phyloP scores from a whole-genome alignment of 2,888 invertebrate genomes.

The Phalera bucephala region DNA sequence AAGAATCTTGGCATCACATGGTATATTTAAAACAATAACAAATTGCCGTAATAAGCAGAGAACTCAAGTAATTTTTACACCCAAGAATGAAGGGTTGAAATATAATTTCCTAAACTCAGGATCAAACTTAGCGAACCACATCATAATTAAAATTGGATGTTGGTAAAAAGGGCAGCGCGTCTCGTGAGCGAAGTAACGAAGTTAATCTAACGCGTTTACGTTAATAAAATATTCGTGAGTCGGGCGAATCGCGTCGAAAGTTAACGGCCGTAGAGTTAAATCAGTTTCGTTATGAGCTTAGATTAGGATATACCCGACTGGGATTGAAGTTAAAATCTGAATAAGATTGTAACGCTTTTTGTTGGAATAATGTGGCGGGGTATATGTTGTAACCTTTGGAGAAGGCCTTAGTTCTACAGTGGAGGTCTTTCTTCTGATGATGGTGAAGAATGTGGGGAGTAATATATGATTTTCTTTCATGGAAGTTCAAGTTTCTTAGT shows the following conservation, averaged over 20 bases:
- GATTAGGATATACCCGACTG: constrained; percentile 33
- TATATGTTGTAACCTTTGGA: no score
- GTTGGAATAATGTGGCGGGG: no score
- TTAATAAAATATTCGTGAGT: constrained; percentile 61
- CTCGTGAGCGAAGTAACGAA: constrained; percentile 44
- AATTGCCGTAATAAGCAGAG: no score
- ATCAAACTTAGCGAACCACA: constrained; percentile 25
- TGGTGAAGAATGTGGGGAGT: no score
- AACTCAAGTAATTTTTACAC: no score
- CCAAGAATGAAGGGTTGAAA: background rate
- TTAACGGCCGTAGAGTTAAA: constrained; percentile 38
- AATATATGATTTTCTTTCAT: no score
- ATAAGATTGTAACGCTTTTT: no score
- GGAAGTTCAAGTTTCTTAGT: no score
- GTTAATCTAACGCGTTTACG: constrained; percentile 55
- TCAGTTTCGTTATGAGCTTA: constrained; percentile 34
- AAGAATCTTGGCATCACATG: no score
- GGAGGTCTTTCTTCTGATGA: no score
- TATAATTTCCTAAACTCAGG: constrained; percentile 8
- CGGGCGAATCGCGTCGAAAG: constrained; percentile 42
- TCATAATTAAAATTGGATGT: constrained; percentile 45
- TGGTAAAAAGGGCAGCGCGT: constrained; percentile 41
- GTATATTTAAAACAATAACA: no score
- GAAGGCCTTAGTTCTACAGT: no score
- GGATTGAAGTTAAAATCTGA: constrained; percentile 18